Evolutionary conservation across 2,797 vertebrate genomes (phyloP).

Genomic region (Pitangus sulphuratus): DNA sequence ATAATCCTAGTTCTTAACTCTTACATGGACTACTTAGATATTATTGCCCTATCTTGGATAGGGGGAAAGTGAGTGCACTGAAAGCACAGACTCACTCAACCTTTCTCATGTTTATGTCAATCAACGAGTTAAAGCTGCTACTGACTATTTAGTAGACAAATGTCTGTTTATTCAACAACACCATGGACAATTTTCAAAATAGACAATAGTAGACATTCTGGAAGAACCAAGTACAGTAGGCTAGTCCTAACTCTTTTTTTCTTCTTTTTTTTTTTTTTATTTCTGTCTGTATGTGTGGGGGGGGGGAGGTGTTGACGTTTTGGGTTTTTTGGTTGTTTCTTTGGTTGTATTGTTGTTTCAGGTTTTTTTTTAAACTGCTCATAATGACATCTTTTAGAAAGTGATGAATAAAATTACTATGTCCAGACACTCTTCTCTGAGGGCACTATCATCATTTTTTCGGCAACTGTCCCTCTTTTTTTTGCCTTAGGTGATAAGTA

Average conservation of each 20-base stretch:
- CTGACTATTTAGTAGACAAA: not conserved
- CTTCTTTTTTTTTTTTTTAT: not conserved
- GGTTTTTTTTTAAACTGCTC: not conserved
- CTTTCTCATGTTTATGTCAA: not conserved
- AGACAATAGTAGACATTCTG: not conserved
- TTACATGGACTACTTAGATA: not conserved
- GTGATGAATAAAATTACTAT: not conserved
- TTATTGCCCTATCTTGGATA: not conserved
- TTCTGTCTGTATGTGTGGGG: not conserved
- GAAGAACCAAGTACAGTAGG: not conserved
- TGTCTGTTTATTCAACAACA: not conserved
- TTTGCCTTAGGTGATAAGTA: not conserved
- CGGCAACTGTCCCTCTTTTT: not conserved
- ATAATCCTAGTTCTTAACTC: not conserved
- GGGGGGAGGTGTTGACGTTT: no score
- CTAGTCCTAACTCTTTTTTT: not conserved
- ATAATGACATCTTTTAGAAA: not conserved
- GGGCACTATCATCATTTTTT: not conserved
- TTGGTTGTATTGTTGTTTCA: not conserved
- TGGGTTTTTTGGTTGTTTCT: not conserved
- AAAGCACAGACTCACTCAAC: not conserved
- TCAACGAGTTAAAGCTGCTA: not conserved
- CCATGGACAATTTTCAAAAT: not conserved
- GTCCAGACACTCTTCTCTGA: not conserved
- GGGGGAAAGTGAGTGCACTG: rapidly evolving